Conservation (phyloP, 2,113 vertebrate genomes). For the Ardeotis arabs region DNA sequence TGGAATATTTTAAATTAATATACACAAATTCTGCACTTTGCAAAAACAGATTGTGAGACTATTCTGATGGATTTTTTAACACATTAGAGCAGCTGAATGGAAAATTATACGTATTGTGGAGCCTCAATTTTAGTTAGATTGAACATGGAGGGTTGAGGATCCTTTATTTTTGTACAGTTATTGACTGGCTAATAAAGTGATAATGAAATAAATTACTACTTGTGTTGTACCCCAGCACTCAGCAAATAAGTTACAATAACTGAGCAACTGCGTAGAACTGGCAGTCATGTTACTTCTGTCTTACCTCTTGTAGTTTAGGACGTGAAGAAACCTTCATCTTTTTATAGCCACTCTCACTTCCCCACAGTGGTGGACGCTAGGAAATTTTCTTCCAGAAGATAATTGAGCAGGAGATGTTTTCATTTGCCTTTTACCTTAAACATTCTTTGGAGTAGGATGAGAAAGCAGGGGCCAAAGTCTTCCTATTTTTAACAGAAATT, state of each 20-base stretch:
- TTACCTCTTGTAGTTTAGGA: background rate
- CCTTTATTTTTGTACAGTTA: background rate
- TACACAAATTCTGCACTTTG: background rate
- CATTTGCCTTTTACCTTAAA: background rate
- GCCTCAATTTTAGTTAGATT: background rate
- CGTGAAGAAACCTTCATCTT: background rate
- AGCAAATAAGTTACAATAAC: background rate
- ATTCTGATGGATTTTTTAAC: background rate
- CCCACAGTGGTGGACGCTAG: background rate
- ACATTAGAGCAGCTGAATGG: background rate
- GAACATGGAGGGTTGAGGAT: background rate
- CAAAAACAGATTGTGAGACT: background rate
- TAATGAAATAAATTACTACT: background rate
- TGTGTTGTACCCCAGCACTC: background rate
- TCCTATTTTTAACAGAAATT: background rate
- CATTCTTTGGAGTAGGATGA: background rate
- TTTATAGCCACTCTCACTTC: background rate
- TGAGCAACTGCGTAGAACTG: background rate
- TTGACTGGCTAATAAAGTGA: background rate
- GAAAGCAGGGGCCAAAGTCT: background rate
- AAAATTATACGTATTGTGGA: background rate
- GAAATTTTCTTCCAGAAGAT: background rate
- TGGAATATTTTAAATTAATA: background rate
- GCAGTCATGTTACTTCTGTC: background rate
- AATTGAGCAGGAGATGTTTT: background rate